Evolutionary conservation across 1,140 invertebrate genomes (phyloP).

Genomic region (Bombus huntii): DNA sequence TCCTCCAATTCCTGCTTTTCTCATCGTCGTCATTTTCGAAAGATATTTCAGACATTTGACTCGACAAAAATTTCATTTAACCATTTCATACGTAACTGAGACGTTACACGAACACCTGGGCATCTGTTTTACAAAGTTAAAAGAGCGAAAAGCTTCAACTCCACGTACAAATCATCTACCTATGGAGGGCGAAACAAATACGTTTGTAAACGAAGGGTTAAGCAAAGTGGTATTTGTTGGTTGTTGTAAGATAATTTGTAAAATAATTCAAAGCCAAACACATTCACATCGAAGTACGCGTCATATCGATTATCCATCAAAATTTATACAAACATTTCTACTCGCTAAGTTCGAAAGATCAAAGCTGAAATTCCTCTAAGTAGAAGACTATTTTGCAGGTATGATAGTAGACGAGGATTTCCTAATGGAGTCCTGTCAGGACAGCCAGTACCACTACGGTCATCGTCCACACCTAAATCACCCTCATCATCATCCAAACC

Average conservation of each 20-base stretch:
- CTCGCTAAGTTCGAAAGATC: too few relatives aligned
- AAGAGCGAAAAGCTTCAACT: too few relatives aligned
- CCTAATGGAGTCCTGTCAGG: conserved; percentile 30
- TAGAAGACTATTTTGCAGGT: conserved; percentile 67
- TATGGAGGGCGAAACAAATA: neutral
- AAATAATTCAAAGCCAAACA: neutral
- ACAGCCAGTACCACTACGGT: conserved; percentile 39
- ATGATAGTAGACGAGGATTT: conserved; percentile 69
- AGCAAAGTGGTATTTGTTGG: neutral
- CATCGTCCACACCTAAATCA: conserved; percentile 48
- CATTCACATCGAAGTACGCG: neutral
- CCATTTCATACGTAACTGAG: too few relatives aligned
- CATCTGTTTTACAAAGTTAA: too few relatives aligned
- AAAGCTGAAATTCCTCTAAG: conserved; percentile 29
- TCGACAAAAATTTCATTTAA: too few relatives aligned
- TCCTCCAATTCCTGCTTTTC: neutral
- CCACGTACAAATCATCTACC: neutral
- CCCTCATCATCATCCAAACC: conserved; percentile 49
- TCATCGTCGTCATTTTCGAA: neutral
- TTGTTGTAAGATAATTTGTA: neutral
- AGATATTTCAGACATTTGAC: neutral
- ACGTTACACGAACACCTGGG: too few relatives aligned
- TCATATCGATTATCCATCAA: neutral
- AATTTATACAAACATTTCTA: neutral
- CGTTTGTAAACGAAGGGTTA: neutral